A percentile compares a stretch with the other conserved stretches of the same genome.
Conservation (phyloP, 2,113 vertebrate species). For the Pelecanoides urinatrix region DNA sequence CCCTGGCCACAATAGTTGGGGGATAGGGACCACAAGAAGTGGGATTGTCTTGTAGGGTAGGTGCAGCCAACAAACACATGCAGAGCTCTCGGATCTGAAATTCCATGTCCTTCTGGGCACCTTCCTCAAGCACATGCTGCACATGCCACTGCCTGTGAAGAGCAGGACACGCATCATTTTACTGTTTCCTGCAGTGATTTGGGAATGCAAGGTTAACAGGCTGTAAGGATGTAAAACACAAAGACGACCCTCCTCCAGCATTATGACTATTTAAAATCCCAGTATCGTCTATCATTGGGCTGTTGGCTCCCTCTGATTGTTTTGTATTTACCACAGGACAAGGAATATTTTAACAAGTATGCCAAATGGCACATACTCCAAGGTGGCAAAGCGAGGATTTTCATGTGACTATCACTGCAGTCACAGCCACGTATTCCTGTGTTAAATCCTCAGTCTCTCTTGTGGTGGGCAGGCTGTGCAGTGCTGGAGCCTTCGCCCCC, state of each 20-base stretch:
- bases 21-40: neutral
- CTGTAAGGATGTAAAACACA: neutral
- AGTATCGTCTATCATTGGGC: fast-evolving
- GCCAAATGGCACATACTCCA: neutral
- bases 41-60: neutral
- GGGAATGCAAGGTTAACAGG: neutral
- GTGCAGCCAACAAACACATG: neutral
- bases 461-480: neutral
- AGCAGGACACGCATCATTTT: neutral
- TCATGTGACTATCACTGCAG: fast-evolving
- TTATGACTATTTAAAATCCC: neutral
- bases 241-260: neutral
- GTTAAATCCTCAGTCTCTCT: neutral
- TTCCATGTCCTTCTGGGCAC: neutral
- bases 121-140: neutral
- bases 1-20: fast-evolving
- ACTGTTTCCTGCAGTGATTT: neutral
- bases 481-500: neutral
- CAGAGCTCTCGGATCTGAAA: neutral
- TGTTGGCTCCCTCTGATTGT: neutral
- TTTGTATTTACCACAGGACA: neutral
- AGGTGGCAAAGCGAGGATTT: neutral
- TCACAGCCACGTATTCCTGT: neutral
- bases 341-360: neutral
- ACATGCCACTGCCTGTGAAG: neutral